Evolutionary conservation across 2,113 vertebrate species (phyloP).

Genomic region (Serranochromis macrocephalus): DNA sequence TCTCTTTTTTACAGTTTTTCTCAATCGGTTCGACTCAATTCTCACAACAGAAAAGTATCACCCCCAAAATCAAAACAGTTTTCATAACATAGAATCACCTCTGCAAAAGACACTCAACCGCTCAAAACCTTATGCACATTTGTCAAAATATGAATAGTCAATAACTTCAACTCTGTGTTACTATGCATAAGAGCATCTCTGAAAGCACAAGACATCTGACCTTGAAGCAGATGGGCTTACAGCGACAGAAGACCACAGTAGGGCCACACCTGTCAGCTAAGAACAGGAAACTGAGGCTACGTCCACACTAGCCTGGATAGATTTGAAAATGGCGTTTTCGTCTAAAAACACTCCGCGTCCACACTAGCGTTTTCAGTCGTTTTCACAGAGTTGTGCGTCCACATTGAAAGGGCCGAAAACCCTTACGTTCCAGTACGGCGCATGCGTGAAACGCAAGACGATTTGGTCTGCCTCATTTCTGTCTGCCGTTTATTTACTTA

Average conservation of each 20-base stretch:
- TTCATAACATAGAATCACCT: background rate
- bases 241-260: background rate
- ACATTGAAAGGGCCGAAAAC: background rate
- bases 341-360: too few relatives aligned
- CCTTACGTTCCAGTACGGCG: accelerated
- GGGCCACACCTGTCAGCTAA: background rate
- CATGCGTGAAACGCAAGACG: background rate
- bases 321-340: too few relatives aligned
- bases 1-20: background rate
- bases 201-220: background rate
- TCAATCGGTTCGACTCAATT: background rate
- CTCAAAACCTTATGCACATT: background rate
- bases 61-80: background rate
- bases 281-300: background rate
- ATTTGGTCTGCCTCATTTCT: background rate
- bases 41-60: background rate
- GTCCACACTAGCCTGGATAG: background rate
- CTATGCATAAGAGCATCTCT: background rate
- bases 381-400: too few relatives aligned
- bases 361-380: too few relatives aligned
- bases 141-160: background rate
- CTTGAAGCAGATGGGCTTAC: background rate
- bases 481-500: background rate
- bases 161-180: background rate
- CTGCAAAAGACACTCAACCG: background rate